Evolutionary conservation across 2,888 invertebrate species (phyloP).

Genomic region (Hemithea aestivaria): DNA sequence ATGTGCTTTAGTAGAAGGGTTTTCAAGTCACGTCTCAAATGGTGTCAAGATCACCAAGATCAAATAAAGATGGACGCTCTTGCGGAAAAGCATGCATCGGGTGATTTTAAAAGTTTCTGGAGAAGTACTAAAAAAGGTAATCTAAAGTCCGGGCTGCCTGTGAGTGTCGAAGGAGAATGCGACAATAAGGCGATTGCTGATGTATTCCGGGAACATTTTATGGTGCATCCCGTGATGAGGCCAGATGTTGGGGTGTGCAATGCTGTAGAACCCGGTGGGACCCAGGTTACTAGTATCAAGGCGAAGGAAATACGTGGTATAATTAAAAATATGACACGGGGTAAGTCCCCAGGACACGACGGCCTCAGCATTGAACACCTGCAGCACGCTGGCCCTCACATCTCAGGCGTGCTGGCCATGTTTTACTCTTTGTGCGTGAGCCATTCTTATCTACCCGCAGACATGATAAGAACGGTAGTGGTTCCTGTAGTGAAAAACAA

Average conservation of each 20-base stretch:
- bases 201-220: too few relatives aligned
- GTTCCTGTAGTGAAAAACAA: background rate
- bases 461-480: conserved; percentile 1
- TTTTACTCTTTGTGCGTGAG: conserved; percentile 5
- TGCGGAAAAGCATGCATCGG: conserved; percentile 5
- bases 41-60: conserved; percentile 18
- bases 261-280: too few relatives aligned
- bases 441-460: too few relatives aligned
- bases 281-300: too few relatives aligned
- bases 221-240: too few relatives aligned
- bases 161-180: too few relatives aligned
- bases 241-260: too few relatives aligned
- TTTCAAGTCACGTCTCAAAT: conserved; percentile 18
- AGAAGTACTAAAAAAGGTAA: too few relatives aligned
- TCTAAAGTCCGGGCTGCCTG: too few relatives aligned
- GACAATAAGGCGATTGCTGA: too few relatives aligned
- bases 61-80: conserved; percentile 14
- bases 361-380: conserved; percentile 24
- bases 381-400: conserved; percentile 15
- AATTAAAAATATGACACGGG: conserved; percentile 1
- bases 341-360: conserved; percentile 25
- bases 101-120: conserved; percentile 4
- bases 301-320: too few relatives aligned
- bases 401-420: conserved; percentile 19
- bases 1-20: conserved; percentile 16